These are phyloP conservation scores for Netta rufina DNA, from an alignment of 2,797 vertebrate species.

Conservation along the genomic window DNA sequence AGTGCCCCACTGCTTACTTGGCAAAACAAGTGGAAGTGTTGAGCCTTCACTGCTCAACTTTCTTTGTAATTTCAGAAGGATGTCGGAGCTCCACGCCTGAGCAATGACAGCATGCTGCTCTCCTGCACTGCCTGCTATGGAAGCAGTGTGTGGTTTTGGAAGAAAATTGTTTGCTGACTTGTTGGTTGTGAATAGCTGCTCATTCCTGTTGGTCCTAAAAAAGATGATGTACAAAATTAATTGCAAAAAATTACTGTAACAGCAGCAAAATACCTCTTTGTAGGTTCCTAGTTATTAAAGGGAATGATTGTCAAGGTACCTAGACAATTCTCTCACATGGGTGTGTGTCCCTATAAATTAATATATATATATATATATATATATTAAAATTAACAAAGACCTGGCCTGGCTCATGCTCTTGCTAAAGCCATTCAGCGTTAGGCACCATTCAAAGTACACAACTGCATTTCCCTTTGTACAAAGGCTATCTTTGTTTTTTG, in stretches of 20 bases:
- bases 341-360: background rate
- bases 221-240: background rate
- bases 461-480: background rate
- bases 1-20: background rate
- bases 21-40: background rate
- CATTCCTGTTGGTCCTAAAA: background rate
- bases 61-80: background rate
- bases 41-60: background rate
- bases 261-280: background rate
- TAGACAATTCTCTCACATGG: background rate
- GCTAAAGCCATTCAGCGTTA: background rate
- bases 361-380: background rate
- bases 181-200: background rate
- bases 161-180: background rate
- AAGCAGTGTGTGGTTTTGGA: background rate
- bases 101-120: background rate
- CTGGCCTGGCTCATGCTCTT: background rate
- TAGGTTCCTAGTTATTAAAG: background rate
- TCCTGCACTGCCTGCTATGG: background rate
- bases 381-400: background rate
- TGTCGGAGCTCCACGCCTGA: background rate
- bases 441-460: background rate
- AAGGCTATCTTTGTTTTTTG: slow-evolving; percentile 31
- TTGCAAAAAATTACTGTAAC: background rate
- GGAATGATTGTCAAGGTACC: background rate